Evolutionary conservation across 2,888 invertebrate species (phyloP).

Genomic region (Rutpela maculata): DNA sequence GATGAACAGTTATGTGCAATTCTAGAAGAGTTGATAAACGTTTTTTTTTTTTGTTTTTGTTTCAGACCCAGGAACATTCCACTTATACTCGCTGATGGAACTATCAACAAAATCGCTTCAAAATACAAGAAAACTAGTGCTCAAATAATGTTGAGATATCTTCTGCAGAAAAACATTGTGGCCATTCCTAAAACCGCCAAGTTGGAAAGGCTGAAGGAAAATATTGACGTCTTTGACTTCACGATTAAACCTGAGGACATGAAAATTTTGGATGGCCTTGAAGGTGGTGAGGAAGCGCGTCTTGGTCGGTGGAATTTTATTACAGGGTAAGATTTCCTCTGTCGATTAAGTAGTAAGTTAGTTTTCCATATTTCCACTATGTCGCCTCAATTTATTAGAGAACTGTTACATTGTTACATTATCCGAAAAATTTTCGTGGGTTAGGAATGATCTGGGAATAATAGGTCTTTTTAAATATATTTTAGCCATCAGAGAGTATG

Average conservation of each 20-base stretch:
- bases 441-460: no score
- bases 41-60: neutral
- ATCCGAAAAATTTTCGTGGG: no score
- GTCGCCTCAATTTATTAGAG: no score
- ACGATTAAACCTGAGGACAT: constrained; percentile 79
- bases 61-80: constrained; percentile 34
- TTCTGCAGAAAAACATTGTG: constrained; percentile 82
- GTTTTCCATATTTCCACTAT: no score
- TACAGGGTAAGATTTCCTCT: constrained; percentile 23
- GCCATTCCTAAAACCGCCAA: constrained; percentile 91
- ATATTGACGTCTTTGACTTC: constrained; percentile 85
- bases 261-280: constrained; percentile 77
- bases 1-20: no score
- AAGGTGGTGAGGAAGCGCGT: constrained; percentile 78
- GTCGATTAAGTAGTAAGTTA: neutral
- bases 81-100: constrained; percentile 45
- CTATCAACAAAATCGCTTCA: constrained; percentile 73
- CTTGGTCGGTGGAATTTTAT: neutral
- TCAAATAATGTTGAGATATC: constrained; percentile 83
- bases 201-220: constrained; percentile 82
- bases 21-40: no score
- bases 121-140: constrained; percentile 82
- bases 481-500: no score
- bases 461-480: no score
- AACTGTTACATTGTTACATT: no score